Evolutionary conservation across 2,797 vertebrate genomes (phyloP).

Genomic region (Acomys russatus): DNA sequence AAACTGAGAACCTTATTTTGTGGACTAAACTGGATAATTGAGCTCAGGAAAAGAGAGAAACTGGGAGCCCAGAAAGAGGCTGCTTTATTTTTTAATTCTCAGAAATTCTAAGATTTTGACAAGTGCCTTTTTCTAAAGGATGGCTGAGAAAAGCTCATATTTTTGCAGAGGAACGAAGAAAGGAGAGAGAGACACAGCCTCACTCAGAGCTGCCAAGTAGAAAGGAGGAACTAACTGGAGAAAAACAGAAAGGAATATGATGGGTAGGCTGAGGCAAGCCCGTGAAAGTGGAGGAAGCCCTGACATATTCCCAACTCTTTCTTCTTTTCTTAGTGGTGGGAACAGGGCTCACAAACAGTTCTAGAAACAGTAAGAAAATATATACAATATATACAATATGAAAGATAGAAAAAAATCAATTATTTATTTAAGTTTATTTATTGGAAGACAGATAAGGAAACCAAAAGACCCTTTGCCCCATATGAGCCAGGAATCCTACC

Average conservation of each 20-base stretch:
- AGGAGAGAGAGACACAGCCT: background rate
- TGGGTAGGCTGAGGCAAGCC: background rate
- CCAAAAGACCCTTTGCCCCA: background rate
- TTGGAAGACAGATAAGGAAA: conserved; percentile 16
- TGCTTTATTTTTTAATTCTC: conserved; percentile 53
- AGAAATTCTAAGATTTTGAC: conserved; percentile 9
- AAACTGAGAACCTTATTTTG: conserved; percentile 68
- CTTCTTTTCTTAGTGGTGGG: background rate
- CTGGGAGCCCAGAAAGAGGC: background rate
- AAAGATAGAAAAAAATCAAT: conserved; percentile 1
- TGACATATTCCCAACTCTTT: background rate
- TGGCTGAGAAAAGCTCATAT: background rate
- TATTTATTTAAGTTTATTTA: conserved; percentile 17
- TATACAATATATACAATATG: background rate
- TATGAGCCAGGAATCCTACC: conserved; percentile 17
- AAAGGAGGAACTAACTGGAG: background rate
- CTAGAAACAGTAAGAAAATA: conserved; percentile 3
- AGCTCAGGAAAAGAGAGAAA: background rate
- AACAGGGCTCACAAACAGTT: background rate
- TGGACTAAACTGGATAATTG: background rate
- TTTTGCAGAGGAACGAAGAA: conserved; percentile 9
- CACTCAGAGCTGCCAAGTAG: background rate
- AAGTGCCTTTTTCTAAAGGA: conserved; percentile 44
- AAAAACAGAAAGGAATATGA: background rate
- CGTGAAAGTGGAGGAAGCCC: background rate